Conservation (phyloP, 2,797 vertebrate species). For the Mallotus villosus region DNA sequence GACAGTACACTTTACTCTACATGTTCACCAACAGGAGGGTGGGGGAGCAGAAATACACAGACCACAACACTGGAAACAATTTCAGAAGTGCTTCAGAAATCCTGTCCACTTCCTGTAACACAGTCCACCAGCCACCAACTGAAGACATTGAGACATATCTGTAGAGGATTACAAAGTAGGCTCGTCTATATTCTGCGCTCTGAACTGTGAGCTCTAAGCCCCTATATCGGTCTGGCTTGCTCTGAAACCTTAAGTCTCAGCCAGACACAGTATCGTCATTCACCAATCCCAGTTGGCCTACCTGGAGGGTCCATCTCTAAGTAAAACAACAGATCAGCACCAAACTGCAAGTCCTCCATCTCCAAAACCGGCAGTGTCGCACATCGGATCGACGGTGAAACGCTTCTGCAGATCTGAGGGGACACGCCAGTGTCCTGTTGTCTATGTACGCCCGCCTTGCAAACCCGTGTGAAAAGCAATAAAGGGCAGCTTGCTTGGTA, state of each 20-base stretch:
- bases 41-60: no score
- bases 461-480: conserved; percentile 81
- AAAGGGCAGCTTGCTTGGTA: conserved; percentile 84
- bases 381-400: conserved; percentile 64
- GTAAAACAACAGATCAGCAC: conserved; percentile 82
- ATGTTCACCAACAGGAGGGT: no score
- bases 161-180: no score
- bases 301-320: conserved; percentile 82
- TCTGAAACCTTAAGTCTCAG: background rate
- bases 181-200: background rate
- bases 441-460: conserved; percentile 76
- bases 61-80: no score
- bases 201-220: background rate
- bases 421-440: conserved; percentile 70
- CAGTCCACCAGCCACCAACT: no score
- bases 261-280: background rate
- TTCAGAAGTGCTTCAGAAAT: no score
- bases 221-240: background rate
- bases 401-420: conserved; percentile 59
- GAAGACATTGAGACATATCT: no score
- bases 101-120: no score
- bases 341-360: conserved; percentile 79
- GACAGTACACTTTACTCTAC: background rate
- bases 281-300: conserved; percentile 46
- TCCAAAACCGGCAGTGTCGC: conserved; percentile 70